Conservation (phyloP, 1,140 invertebrate species). For the Ips typographus region DNA sequence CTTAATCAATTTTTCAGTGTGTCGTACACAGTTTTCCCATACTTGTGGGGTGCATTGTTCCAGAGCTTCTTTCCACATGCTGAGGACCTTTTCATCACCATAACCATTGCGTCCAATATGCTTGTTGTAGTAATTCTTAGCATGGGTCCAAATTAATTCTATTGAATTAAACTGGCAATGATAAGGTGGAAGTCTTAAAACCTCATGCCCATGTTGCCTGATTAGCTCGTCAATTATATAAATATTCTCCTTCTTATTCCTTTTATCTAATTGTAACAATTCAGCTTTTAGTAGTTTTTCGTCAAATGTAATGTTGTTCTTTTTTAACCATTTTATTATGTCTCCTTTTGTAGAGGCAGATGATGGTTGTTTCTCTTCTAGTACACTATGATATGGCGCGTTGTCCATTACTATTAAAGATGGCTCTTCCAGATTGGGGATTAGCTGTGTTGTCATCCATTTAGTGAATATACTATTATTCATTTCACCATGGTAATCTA, state of each 20-base stretch:
- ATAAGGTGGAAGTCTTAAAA: conserved; percentile 29
- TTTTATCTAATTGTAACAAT: conserved; percentile 2
- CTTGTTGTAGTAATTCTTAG: too few species aligned
- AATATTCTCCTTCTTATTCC: not conserved
- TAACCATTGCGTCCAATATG: too few species aligned
- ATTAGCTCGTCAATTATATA: conserved; percentile 11
- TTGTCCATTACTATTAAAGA: conserved; percentile 26
- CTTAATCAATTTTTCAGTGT: too few species aligned
- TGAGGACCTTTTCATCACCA: too few species aligned
- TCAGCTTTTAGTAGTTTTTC: conserved; percentile 14
- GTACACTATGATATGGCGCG: conserved; percentile 24
- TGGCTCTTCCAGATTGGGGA: conserved; percentile 38
- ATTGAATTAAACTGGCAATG: conserved; percentile 28
- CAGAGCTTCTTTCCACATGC: too few species aligned
- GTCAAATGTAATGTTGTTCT: not conserved
- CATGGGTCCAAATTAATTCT: conserved; percentile 26
- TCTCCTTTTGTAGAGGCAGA: not conserved
- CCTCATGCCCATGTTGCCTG: conserved; percentile 11
- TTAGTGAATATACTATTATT: conserved; percentile 40
- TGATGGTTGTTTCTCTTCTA: conserved; percentile 6
- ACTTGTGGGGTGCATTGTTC: too few species aligned
- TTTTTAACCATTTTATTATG: conserved; percentile 3
- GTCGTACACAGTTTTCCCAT: too few species aligned
- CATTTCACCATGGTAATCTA: conserved; percentile 43
- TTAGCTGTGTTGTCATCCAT: conserved; percentile 40